These are phyloP conservation scores for Epsilonema sp. DNA, from an alignment of 2,888 invertebrate species.

Conservation along the genomic window DNA sequence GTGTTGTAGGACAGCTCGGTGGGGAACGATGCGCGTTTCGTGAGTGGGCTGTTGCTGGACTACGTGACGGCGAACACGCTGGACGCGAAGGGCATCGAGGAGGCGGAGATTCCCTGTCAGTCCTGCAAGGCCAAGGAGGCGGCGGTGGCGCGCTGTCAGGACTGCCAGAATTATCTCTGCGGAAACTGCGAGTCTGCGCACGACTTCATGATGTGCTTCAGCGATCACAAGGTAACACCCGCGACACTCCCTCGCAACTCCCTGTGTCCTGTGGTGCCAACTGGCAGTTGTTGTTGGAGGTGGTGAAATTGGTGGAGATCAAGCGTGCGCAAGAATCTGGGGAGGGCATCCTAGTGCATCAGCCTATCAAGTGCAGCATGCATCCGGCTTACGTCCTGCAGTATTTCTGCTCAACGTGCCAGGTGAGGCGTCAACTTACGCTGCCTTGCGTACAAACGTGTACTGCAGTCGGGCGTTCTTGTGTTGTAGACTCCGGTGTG, in stretches of 20 bases:
- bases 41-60: constrained; percentile 59
- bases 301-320: constrained; percentile 69
- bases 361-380: constrained; percentile 60
- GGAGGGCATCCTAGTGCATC: constrained; percentile 61
- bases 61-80: constrained; percentile 49
- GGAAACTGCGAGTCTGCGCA: constrained; percentile 84
- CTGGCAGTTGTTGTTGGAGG: constrained; percentile 35
- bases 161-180: constrained; percentile 81
- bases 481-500: too few relatives aligned
- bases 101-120: constrained; percentile 51
- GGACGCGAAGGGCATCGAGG: constrained; percentile 43
- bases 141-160: constrained; percentile 76
- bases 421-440: too few relatives aligned
- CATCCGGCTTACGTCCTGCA: constrained; percentile 65
- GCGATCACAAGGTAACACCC: constrained; percentile 48
- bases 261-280: too few relatives aligned
- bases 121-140: constrained; percentile 86
- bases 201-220: constrained; percentile 88
- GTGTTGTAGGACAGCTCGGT: constrained; percentile 18
- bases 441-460: too few relatives aligned
- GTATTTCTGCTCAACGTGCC: constrained; percentile 66
- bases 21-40: constrained; percentile 29
- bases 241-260: too few relatives aligned
- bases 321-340: constrained; percentile 43
- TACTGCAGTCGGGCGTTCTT: too few relatives aligned